Conservation (phyloP, 2,113 vertebrate genomes). For the Anguilla rostrata region DNA sequence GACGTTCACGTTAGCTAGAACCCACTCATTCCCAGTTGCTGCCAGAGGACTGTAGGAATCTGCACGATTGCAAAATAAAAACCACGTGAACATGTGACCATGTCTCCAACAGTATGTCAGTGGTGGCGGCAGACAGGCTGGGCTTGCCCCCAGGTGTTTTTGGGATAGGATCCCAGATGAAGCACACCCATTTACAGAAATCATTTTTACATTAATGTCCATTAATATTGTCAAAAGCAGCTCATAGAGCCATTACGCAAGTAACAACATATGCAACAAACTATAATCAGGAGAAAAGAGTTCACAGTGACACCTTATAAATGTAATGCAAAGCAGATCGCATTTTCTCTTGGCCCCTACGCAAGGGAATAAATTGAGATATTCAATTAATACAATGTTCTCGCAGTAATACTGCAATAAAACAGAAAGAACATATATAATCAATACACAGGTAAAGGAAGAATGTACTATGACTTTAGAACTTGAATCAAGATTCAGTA, state of each 20-base stretch:
- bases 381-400: too few relatives aligned
- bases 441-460: too few relatives aligned
- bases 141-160: neutral
- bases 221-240: neutral
- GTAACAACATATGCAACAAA: too few relatives aligned
- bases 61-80: constrained; percentile 31
- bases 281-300: too few relatives aligned
- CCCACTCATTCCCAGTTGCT: constrained; percentile 47
- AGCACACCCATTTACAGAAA: neutral
- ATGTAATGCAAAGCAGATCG: too few relatives aligned
- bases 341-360: too few relatives aligned
- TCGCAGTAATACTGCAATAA: too few relatives aligned
- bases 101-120: neutral
- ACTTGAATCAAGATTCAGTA: neutral
- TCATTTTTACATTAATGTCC: neutral
- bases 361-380: too few relatives aligned
- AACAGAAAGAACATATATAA: too few relatives aligned
- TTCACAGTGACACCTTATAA: too few relatives aligned
- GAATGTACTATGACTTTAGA: too few relatives aligned
- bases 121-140: neutral
- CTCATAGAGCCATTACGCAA: neutral
- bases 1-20: constrained; percentile 79
- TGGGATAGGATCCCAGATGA: neutral
- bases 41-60: constrained; percentile 5
- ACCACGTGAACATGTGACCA: neutral